These are phyloP conservation scores for Papilio gigon DNA, from an alignment of 2,888 invertebrate genomes.

Conservation along the genomic window DNA sequence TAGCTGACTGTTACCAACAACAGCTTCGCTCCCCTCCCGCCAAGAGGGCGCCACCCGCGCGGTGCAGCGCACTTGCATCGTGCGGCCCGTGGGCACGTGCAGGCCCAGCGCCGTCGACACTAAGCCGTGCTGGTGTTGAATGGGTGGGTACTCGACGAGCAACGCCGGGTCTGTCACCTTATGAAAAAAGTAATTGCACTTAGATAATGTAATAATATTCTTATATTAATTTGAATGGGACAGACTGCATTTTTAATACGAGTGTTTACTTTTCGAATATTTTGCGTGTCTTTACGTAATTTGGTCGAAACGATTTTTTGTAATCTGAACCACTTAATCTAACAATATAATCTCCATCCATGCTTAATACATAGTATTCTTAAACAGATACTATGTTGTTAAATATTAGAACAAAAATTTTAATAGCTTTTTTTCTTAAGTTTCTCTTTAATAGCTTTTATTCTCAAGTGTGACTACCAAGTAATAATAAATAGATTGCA, in stretches of 20 bases:
- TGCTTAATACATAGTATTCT: too few relatives aligned
- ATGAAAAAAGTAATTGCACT: conserved; percentile 17
- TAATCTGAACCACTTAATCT: background rate
- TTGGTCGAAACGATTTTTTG: too few relatives aligned
- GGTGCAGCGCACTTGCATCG: conserved; percentile 75
- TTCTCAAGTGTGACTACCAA: too few relatives aligned
- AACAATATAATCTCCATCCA: background rate
- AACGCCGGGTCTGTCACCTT: conserved; percentile 71
- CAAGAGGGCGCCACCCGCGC: conserved; percentile 75
- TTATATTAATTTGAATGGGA: too few relatives aligned
- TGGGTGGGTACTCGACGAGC: conserved; percentile 72
- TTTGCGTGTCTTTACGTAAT: too few relatives aligned
- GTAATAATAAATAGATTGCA: background rate
- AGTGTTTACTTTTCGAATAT: too few relatives aligned
- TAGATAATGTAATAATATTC: too few relatives aligned
- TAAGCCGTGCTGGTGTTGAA: conserved; percentile 72
- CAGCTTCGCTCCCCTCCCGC: conserved; percentile 78
- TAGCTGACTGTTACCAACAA: conserved; percentile 73
- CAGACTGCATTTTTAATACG: too few relatives aligned
- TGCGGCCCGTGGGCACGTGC: conserved; percentile 69
- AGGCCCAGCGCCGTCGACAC: conserved; percentile 72
- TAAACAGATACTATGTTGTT: too few relatives aligned
- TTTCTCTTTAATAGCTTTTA: too few relatives aligned
- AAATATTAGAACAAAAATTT: too few relatives aligned
- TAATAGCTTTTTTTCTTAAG: too few relatives aligned